Evolutionary conservation across 1,140 invertebrate species (phyloP).

Genomic region (Campoletis sonorensis): DNA sequence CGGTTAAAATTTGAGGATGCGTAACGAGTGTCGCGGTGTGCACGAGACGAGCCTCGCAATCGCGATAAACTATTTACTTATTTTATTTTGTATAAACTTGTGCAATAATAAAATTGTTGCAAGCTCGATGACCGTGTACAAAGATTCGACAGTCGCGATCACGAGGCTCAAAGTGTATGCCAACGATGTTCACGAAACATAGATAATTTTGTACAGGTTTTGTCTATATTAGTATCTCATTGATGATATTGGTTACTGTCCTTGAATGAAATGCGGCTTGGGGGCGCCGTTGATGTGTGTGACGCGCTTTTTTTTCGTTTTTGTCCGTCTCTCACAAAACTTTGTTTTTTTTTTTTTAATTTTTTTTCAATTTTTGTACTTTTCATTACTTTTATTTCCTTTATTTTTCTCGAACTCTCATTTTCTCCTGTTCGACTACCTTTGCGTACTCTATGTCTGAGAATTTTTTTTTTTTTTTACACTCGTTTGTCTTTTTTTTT

Average conservation of each 20-base stretch:
- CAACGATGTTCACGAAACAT: neutral
- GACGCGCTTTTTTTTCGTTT: slow-evolving; percentile 51
- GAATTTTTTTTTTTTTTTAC: slow-evolving; percentile 58
- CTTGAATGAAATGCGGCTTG: slow-evolving; percentile 66
- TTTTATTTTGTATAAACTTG: neutral
- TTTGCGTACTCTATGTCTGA: slow-evolving; percentile 60
- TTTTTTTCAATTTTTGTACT: too few relatives aligned
- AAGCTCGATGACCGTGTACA: neutral
- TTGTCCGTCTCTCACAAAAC: slow-evolving; percentile 45
- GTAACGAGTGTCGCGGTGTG: slow-evolving; percentile 37
- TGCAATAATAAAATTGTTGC: too few relatives aligned
- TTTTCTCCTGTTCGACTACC: slow-evolving; percentile 49
- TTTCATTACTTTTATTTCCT: slow-evolving; percentile 52
- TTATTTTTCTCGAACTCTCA: neutral
- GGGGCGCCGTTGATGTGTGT: slow-evolving; percentile 69
- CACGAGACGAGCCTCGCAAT: slow-evolving; percentile 4
- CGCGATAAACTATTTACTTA: neutral
- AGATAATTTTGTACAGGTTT: neutral
- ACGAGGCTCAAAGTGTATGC: neutral
- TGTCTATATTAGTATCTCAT: slow-evolving; percentile 22
- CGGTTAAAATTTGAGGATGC: slow-evolving; percentile 38
- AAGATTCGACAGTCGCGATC: neutral
- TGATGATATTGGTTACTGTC: slow-evolving; percentile 42
- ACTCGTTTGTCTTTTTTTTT: slow-evolving; percentile 50
- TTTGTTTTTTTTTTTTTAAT: slow-evolving; percentile 53